Evolutionary conservation across 2,888 invertebrate genomes (phyloP), one percentile per base, ranked within the genome.

Genomic region (Ferdinandea cuprea): DNA sequence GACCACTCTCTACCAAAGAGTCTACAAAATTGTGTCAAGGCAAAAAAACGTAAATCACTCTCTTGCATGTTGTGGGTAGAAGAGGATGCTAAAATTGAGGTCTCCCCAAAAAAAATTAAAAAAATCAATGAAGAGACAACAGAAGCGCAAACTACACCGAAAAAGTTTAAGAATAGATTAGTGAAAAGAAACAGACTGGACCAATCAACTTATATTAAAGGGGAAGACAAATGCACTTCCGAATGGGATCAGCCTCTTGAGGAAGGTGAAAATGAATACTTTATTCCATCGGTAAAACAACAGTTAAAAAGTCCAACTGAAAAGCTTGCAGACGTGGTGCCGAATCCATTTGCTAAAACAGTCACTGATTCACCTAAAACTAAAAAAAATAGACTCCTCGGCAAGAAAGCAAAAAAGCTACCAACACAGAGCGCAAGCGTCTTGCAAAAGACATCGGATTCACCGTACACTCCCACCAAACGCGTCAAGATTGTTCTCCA

Each of bases 401-500:
- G 85, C 6, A 86, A 86, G 52, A 68, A 83, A 11, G 19, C 19
- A 21, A 81, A 85, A 42, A 81, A 74, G 52, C 11, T 65, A 11
- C 1, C 19, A 19, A 11, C 54, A 19, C 59, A 81, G 21, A 46
- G 32, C 11, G 56, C 32, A 3, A 66, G 68, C 46, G 54, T 46
- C 13, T 25, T 28, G 3, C 63, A 28, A 85, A 63, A 30, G 72
- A 79, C 50, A 59, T 69, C 28, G 8, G 17, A 32, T 6, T 50
- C 50, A 4, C 50, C 85, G 7, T 85, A 46, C 54, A 85, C 86
- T 1, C 85, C 86, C 0, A 30, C 84, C 7, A 96, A 96, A 87
- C 94, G 93, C 79, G 96, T 97, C 0, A 94, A 95, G 88, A 95
- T 96, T 85, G 93, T 93, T 13, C 91, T 95, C 0, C 94, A 94